A percentile compares a stretch with the other conserved stretches of the same genome.
These are phyloP conservation scores for Xyliphius kryptos DNA, from an alignment of 2,113 vertebrate genomes.

Conservation along the genomic window DNA sequence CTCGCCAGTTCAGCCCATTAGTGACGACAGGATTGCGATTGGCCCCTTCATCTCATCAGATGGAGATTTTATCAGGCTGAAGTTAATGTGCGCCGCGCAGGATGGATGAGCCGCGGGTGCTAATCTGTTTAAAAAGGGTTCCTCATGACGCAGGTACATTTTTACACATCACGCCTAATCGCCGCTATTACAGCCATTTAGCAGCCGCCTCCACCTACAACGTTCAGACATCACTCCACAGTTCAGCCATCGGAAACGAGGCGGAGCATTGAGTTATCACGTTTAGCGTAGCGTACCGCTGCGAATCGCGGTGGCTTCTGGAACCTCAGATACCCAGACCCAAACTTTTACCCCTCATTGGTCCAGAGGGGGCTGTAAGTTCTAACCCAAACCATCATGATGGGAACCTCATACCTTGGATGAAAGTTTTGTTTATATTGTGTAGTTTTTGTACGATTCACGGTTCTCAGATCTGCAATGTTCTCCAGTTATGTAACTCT, in stretches of 20 bases:
- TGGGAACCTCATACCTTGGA: no score
- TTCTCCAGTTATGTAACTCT: constrained; percentile 17
- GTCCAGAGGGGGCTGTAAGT: no score
- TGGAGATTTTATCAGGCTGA: constrained; percentile 59
- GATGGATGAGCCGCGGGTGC: neutral
- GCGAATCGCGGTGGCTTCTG: no score
- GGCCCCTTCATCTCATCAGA: constrained; percentile 86
- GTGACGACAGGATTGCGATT: constrained; percentile 91
- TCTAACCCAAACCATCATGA: no score
- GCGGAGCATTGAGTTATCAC: neutral
- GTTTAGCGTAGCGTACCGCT: neutral
- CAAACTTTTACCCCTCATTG: no score
- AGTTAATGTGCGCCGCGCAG: constrained; percentile 37
- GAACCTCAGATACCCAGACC: no score
- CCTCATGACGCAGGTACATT: neutral
- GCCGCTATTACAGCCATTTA: neutral
- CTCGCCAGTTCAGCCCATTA: constrained; percentile 94
- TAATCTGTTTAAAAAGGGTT: neutral
- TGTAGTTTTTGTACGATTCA: neutral
- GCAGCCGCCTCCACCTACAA: neutral
- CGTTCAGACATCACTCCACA: neutral
- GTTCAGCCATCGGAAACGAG: neutral
- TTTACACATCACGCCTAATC: neutral
- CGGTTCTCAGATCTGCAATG: constrained; percentile 20
- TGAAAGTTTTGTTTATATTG: no score